Evolutionary conservation across 2,888 invertebrate genomes (phyloP), one percentile per base, ranked within the genome.

Genomic region (Caenorhabditis sp.): DNA sequence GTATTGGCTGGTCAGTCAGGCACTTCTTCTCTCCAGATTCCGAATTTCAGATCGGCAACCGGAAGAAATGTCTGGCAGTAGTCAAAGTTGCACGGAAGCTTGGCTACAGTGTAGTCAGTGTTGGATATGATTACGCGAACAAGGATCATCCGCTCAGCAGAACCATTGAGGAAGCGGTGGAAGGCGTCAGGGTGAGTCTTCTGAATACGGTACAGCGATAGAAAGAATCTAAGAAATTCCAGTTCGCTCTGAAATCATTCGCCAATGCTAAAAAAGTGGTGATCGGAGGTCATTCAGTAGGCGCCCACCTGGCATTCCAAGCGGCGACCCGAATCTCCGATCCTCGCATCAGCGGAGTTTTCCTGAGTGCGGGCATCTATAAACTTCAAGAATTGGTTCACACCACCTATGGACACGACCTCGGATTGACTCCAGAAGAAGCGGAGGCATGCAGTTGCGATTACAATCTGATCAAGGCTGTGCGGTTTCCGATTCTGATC

Each of bases 231-330:
- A 11, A n/a, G 35, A 8, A 32, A 40, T 47, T 78, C 50, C 26
- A 76, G 80, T 77, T 80, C 20, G 35, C 69, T 4, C 28, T 83
- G 53, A 44, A 76, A 11, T 47, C 50, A 28, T 80, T 72, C 40
- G 9, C 35, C 5, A 40, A 50, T 32, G 68, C 67, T 0, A 61
- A 76, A 22, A 76, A 70, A 37, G 32, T 85, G 2, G 79, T 80
- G n/a, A 69, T 85, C 20, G 83, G 77, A 37, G 85, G 85, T 8
- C 85, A 85, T 65, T 85, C 85, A 0, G 83, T 77, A 20, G 85
- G 85, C 13, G 83, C 82, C 2, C 82, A 83, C 68, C 47, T 85
- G n/a, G 81, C 82, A 0, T 83, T 72, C 40, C 64, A 82, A 68
- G 77, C 69, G 5, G 50, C 47, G 4, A 77, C 67, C 5, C 44